phyloP scores from a whole-genome alignment of 1,140 invertebrate species.

The Conopomorpha cramerella region DNA sequence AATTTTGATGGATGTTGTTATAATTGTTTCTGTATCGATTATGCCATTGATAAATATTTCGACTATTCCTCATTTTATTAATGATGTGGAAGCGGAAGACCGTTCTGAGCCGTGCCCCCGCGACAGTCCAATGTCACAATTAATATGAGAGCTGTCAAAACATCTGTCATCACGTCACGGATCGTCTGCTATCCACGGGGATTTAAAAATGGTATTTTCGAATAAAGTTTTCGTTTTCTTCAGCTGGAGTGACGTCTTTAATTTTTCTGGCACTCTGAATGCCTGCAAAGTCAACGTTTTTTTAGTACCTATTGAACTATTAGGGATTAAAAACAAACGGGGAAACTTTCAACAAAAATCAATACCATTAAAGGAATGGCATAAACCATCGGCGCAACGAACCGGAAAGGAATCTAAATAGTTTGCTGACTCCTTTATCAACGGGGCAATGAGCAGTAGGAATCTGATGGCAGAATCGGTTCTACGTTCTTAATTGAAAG shows the following conservation, averaged over 20 bases:
- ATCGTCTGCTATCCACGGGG: slow-evolving; percentile 22
- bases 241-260: neutral
- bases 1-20: slow-evolving; percentile 59
- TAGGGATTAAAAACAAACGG: too few relatives aligned
- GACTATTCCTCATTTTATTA: slow-evolving; percentile 60
- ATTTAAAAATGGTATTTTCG: too few relatives aligned
- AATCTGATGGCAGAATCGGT: too few relatives aligned
- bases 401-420: slow-evolving; percentile 59
- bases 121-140: slow-evolving; percentile 52
- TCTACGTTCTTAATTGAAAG: too few relatives aligned
- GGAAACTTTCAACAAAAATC: too few relatives aligned
- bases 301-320: too few relatives aligned
- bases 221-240: slow-evolving; percentile 24
- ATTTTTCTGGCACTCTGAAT: neutral
- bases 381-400: slow-evolving; percentile 62
- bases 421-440: slow-evolving; percentile 48
- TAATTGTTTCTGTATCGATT: slow-evolving; percentile 62
- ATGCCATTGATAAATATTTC: slow-evolving; percentile 60
- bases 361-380: slow-evolving; percentile 58
- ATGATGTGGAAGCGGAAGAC: slow-evolving; percentile 55
- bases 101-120: slow-evolving; percentile 36
- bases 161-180: slow-evolving; percentile 39
- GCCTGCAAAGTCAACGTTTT: too few relatives aligned
- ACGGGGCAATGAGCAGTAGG: slow-evolving; percentile 24
- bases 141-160: slow-evolving; percentile 54